Percentiles rank a stretch among this genome's conserved stretches.
Conservation (phyloP, 1,140 invertebrate genomes). For the Elymnias hypermnestra region DNA sequence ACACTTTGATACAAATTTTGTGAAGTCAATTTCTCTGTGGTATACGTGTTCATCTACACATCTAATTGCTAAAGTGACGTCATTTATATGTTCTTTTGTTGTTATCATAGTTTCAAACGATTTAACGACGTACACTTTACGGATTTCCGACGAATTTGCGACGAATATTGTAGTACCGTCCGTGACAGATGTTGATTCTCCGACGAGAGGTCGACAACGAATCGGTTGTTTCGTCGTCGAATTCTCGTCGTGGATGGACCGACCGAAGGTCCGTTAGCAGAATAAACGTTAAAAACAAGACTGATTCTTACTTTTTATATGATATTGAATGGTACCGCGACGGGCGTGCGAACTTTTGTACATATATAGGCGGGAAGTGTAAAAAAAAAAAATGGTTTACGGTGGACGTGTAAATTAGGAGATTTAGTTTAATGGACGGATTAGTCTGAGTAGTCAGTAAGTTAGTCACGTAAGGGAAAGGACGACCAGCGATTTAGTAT, state of each 20-base stretch:
- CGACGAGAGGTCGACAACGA: constrained; percentile 7
- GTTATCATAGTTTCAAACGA: background rate
- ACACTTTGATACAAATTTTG: too few species aligned
- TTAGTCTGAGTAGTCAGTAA: constrained; percentile 57
- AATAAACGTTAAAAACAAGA: constrained; percentile 54
- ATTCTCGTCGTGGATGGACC: too few species aligned
- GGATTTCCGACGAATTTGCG: too few species aligned
- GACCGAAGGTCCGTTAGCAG: too few species aligned
- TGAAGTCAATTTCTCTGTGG: too few species aligned
- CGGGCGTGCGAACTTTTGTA: constrained; percentile 49
- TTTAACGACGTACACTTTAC: too few species aligned
- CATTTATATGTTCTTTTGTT: background rate
- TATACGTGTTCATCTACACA: too few species aligned
- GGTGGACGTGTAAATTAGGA: constrained; percentile 30
- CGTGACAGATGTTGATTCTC: constrained; percentile 54
- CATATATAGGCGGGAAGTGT: constrained; percentile 53
- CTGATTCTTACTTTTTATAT: constrained; percentile 69
- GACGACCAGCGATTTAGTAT: constrained; percentile 61
- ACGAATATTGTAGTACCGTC: constrained; percentile 19
- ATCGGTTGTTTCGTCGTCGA: too few species aligned
- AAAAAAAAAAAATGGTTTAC: too few species aligned
- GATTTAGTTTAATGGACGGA: constrained; percentile 40
- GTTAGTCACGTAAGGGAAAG: constrained; percentile 38
- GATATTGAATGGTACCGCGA: constrained; percentile 38
- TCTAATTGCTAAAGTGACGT: too few species aligned